Conservation (phyloP, 2,888 invertebrate species). For the Leucoptera coffeella region DNA sequence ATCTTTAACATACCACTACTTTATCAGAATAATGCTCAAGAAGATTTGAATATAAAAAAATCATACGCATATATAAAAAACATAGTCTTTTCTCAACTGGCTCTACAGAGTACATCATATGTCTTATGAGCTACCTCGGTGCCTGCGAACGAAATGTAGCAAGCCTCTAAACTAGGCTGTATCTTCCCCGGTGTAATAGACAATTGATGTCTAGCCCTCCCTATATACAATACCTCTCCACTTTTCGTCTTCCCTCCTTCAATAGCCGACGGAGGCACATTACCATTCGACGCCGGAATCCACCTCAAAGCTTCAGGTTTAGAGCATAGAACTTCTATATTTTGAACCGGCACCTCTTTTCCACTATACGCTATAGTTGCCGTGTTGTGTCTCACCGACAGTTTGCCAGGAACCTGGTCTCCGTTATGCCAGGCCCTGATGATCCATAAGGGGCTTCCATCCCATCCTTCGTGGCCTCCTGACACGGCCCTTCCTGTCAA, state of each 20-base stretch:
- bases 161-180: conserved; percentile 30
- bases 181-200: conserved; percentile 55
- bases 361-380: conserved; percentile 31
- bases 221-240: conserved; percentile 48
- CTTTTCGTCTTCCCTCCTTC: conserved; percentile 40
- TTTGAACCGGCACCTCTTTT: conserved; percentile 35
- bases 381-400: conserved; percentile 32
- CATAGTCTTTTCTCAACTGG: conserved; percentile 15
- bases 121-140: conserved; percentile 30
- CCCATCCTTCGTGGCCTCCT: conserved; percentile 44
- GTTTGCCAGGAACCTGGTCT: conserved; percentile 38
- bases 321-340: conserved; percentile 34
- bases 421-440: conserved; percentile 39
- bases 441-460: conserved; percentile 42
- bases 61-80: no score
- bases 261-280: conserved; percentile 48
- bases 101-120: conserved; percentile 34
- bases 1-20: no score
- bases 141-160: conserved; percentile 35
- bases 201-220: conserved; percentile 49
- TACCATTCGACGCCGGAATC: conserved; percentile 47
- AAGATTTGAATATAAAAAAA: no score
- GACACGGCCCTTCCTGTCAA: conserved; percentile 31
- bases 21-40: no score
- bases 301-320: conserved; percentile 33